Base-by-base conservation (phyloP, 2,888 invertebrate species). In the Xestia ashworthii region DNA sequence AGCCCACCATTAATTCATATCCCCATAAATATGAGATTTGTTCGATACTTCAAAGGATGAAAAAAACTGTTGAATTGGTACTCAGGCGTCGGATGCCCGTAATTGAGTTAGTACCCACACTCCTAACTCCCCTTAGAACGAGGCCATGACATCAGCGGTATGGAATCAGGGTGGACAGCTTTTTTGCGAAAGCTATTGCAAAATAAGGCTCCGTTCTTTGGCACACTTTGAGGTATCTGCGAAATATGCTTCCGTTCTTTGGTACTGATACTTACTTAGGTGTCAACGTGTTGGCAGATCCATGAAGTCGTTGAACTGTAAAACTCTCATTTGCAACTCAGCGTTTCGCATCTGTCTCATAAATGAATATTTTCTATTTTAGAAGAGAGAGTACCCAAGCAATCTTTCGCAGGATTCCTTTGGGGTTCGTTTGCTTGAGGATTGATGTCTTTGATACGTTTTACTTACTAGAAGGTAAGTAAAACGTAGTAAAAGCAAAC, bases 41-140 rank as follows among this genome's bases (percentile, higher is more conserved):
- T 88, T 87, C 87, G 66, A 75, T 78, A 66, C 69, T 76, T 77
- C 80, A 82, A 88, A 90, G 89, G 72, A 91, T 91, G 91, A 93
- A 92, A 93, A n/a, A 92, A 91, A 89, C 88, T 86, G 85, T 87
- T 95, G 94, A 94, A 94, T 95, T 91, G 93, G 92, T 92, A 89
- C 93, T 94, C 91, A 91, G 93, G 94, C 92, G 93, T 93, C 93
- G 94, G 94, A 93, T 93, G 92, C 88, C 92, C 91, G 91, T 95
- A 95, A 96, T 95, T 95, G 94, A 94, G 94, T 95, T 95, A 95
- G 94, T 94, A 91, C 92, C 90, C 91, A 92, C 92, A 92, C 93
- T 93, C 91, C 87, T 84, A 87, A 78, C 89, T 90, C 88, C 90
- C 87, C 90, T 93, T 60, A 82, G 81, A 76, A 84, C 81, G 84